Base-by-base conservation (phyloP, 2,888 invertebrate species). In the Lasioglossum oenotherae region DNA sequence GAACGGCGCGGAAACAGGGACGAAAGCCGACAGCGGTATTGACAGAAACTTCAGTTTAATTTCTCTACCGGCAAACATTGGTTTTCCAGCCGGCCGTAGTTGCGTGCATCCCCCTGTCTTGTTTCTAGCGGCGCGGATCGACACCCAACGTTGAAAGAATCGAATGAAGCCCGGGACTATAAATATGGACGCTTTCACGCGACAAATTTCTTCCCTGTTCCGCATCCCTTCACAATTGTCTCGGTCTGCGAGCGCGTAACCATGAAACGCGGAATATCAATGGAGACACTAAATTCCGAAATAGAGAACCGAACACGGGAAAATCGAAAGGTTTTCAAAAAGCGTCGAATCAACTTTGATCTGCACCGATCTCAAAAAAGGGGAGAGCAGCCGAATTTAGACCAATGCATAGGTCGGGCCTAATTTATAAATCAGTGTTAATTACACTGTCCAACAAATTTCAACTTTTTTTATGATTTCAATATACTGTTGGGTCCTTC, bases 41-140 rank as follows among this genome's bases (percentile, higher is more conserved):
- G 94, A 94, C 94, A 93, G 92, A 93, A 94, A 93, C 94, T 93
- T 92, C 93, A 91, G 93, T 94, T 94, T 94, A 94, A 94, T 94
- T 94, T 93, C 94, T 94, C 94, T 92, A 88, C 92, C 86, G 92
- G 92, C 92, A 93, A 94, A 94, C 93, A 94, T 92, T 92, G 93
- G 90, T 92, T 93, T 93, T 93, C 91, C 93, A 92, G 92, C 91
- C 89, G 88, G 83, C 86, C 83, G 87, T 82, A 90, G 79, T 80
- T 74, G 82, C 82, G 73, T 84, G 74, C 80, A 69, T 46, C 74
- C 81, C 76, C 77, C 79, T 74, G 81, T 82, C 82, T 80, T 77
- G 49, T 77, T 57, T 81, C 72, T 64, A 78, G 79, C 83, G 81
- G 74, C 67, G 78, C 49, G 69, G 53, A 46, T 74, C 73, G 73